Evolutionary conservation across 2,797 vertebrate genomes (phyloP).

Genomic region (Acanthiza pusilla): DNA sequence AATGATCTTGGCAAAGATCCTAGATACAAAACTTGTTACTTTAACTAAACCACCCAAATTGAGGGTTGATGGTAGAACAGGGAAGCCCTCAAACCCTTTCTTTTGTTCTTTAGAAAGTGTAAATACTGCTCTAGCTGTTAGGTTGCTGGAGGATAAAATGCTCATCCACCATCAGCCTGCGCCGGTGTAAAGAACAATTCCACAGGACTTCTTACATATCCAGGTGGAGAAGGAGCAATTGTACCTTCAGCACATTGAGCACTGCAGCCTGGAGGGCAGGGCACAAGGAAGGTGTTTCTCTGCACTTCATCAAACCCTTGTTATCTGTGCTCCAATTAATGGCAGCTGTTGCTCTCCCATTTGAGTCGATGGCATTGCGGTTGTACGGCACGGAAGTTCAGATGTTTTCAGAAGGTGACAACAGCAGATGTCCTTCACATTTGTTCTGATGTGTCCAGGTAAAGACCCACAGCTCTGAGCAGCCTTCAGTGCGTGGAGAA

Average conservation of each 20-base stretch:
- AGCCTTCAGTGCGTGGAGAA: background rate
- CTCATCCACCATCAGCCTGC: background rate
- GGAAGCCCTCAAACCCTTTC: background rate
- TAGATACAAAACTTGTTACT: background rate
- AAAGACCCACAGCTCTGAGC: too few species aligned
- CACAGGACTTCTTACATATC: background rate
- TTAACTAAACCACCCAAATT: background rate
- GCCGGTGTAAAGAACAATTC: fast-evolving
- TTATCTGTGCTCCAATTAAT: background rate
- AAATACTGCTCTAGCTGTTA: background rate
- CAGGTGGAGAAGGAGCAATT: background rate
- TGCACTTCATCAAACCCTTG: background rate
- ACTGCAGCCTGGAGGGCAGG: background rate
- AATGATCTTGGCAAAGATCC: background rate
- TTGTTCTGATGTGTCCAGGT: background rate
- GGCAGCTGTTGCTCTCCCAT: background rate
- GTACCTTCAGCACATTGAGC: background rate
- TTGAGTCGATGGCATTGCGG: background rate
- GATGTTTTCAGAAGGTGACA: background rate
- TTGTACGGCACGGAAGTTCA: background rate
- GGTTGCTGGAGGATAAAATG: background rate
- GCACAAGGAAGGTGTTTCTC: background rate
- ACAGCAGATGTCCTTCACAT: fast-evolving
- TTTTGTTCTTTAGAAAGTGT: background rate
- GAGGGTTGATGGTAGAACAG: background rate